Evolutionary conservation across 1,140 invertebrate species (phyloP), one percentile per base, ranked within the genome.

Genomic region (Tetramorium alpestre): DNA sequence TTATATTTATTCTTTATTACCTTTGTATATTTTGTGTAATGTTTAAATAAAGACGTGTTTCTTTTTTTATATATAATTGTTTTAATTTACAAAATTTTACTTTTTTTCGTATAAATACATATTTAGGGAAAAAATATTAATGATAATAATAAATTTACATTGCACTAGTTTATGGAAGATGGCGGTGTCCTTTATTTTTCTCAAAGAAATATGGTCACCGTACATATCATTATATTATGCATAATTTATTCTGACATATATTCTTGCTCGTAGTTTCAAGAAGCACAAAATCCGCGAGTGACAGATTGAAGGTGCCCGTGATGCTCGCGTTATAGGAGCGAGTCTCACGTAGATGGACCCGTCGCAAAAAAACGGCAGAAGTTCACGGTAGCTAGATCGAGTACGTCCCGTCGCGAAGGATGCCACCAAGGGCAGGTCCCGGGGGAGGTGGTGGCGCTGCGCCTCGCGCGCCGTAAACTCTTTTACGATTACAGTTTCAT

Each of bases 401-500:
- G 33, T 41, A 4, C 13, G 22, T 41, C 49, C 33, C 16, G 16
- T 70, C 41, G 54, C 54, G 67, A 58, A 54, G 67, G 25, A 44
- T 60, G 25, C 54, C 60, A 38, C 49, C 51, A 64, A 76, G 78
- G 47, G 22, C 38, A 54, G 60, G 18, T 56, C 11, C 56, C n/a
- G 54, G 16, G 51, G 49, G 28, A 85, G 51, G 28, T 13, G 76
- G 47, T 54, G 47, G 65, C 28, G 72, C 54, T 85, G 64, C 73
- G 69, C n/a, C 64, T 60, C 65, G 73, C 62, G 92, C 88, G 92
- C 92, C 92, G 93, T 95, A 93, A 95, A 89, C 84, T 60, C 91
- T 94, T 95, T 95, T 95, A 95, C 91, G 94, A 95, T 95, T 95
- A 95, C 94, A 94, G 93, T 95, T 95, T 95, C 92, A 95, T 95